These are phyloP conservation scores for Melinaea menophilus DNA, from an alignment of 2,888 invertebrate genomes.

Conservation along the genomic window DNA sequence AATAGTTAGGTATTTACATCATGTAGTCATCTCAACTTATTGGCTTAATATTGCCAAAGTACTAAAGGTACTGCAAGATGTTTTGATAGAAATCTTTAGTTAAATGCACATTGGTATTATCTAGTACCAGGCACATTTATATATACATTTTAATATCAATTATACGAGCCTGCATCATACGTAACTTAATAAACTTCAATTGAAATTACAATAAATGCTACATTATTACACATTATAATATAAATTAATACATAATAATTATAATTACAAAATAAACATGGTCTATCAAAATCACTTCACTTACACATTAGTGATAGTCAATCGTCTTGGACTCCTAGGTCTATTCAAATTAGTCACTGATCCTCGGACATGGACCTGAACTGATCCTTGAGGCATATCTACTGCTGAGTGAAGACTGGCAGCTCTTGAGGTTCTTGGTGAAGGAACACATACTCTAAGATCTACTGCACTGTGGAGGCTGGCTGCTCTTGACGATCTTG, in stretches of 20 bases:
- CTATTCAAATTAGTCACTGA: slow-evolving; percentile 59
- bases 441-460: slow-evolving; percentile 57
- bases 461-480: slow-evolving; percentile 70
- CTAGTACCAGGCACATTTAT: too few relatives aligned
- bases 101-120: too few relatives aligned
- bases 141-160: too few relatives aligned
- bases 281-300: slow-evolving; percentile 14
- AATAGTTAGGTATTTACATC: too few relatives aligned
- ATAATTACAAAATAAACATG: slow-evolving; percentile 17
- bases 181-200: too few relatives aligned
- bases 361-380: slow-evolving; percentile 67
- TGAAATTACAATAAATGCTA: too few relatives aligned
- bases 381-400: slow-evolving; percentile 60
- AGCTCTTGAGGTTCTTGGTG: slow-evolving; percentile 64
- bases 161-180: too few relatives aligned
- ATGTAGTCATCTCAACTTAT: neutral
- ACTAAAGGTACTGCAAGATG: too few relatives aligned
- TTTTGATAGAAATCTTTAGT: too few relatives aligned
- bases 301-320: slow-evolving; percentile 65
- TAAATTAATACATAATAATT: neutral
- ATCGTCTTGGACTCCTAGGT: slow-evolving; percentile 62
- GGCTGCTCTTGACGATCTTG: slow-evolving; percentile 66
- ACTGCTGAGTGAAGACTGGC: slow-evolving; percentile 65
- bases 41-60: too few relatives aligned
- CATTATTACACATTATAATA: neutral